Conservation (phyloP, 2,797 vertebrate genomes). For the Natrix natrix region DNA sequence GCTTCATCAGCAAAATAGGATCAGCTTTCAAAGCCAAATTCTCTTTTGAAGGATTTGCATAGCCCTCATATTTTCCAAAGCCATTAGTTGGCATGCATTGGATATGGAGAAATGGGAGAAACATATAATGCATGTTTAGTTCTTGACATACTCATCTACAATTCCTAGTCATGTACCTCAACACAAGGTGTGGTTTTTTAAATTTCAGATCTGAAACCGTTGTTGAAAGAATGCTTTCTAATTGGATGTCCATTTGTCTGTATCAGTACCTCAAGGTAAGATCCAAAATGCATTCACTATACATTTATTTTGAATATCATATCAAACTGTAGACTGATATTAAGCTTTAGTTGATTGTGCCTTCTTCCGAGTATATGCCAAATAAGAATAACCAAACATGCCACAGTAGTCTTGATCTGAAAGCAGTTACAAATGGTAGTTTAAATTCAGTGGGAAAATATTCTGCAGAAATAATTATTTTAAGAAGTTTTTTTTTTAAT, state of each 20-base stretch:
- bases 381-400: background rate
- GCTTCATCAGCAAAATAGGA: background rate
- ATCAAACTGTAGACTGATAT: background rate
- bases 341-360: background rate
- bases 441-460: background rate
- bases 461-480: background rate
- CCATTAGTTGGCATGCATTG: background rate
- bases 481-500: background rate
- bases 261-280: slow-evolving; percentile 97
- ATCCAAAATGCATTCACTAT: slow-evolving; percentile 10
- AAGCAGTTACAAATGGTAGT: background rate
- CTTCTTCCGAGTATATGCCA: background rate
- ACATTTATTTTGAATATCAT: background rate
- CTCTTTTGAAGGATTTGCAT: background rate
- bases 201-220: slow-evolving; percentile 90
- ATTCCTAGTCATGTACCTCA: slow-evolving; percentile 24
- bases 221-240: slow-evolving; percentile 97
- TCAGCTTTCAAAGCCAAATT: background rate
- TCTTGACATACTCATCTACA: background rate
- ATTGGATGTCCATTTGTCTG: slow-evolving; percentile 99
- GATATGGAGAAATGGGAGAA: background rate
- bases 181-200: background rate
- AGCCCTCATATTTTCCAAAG: background rate
- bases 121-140: background rate
- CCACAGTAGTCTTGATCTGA: background rate